Conservation (phyloP, 2,888 invertebrate species). For the Dysmachus trigonus region DNA sequence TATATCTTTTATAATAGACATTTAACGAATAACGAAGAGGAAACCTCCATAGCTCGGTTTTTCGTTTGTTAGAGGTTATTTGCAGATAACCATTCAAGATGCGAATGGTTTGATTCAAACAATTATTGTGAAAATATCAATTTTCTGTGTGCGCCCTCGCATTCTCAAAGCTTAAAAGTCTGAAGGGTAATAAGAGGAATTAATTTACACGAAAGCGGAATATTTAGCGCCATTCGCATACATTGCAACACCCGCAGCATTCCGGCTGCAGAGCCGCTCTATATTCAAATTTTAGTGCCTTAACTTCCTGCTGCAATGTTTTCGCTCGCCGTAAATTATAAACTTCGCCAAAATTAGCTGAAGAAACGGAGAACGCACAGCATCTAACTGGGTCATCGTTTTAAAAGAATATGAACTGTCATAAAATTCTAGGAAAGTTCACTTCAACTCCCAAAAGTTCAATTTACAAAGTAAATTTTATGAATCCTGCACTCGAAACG, state of each 20-base stretch:
- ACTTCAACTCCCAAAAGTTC: constrained; percentile 19
- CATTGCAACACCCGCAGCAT: background rate
- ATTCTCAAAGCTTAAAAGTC: background rate
- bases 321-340: constrained; percentile 12
- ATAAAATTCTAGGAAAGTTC: constrained; percentile 34
- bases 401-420: constrained; percentile 38
- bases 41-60: too few relatives aligned
- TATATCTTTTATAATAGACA: too few relatives aligned
- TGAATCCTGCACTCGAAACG: constrained; percentile 2
- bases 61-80: too few relatives aligned
- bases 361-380: background rate
- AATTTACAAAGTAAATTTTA: constrained; percentile 38
- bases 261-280: background rate
- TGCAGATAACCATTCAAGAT: too few relatives aligned
- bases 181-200: background rate
- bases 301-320: background rate
- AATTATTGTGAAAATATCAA: background rate
- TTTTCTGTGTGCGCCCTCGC: background rate
- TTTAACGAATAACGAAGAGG: too few relatives aligned
- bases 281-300: background rate
- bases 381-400: constrained; percentile 7
- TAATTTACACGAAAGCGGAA: background rate
- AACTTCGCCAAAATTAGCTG: constrained; percentile 7
- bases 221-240: background rate
- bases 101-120: too few relatives aligned